Percentiles rank a stretch among this genome's conserved stretches.
Conservation (phyloP, 2,888 invertebrate genomes). For the Endotricha flammealis region DNA sequence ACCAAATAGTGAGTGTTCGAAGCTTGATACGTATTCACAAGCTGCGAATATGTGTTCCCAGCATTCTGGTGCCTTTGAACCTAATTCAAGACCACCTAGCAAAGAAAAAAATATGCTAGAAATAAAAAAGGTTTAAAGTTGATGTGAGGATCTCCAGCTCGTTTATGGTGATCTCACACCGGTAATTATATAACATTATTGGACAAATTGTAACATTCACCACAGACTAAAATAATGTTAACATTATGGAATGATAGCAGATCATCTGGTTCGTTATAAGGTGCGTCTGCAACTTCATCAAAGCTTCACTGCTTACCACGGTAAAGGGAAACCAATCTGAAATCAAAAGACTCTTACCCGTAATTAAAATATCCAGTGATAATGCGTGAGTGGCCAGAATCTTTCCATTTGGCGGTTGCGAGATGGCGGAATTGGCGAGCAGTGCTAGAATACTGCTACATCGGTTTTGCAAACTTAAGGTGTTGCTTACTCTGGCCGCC, state of each 20-base stretch:
- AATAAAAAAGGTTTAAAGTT: no score
- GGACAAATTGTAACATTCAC: background rate
- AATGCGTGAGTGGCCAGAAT: constrained; percentile 93
- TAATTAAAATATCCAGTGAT: constrained; percentile 93
- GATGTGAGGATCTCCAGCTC: no score
- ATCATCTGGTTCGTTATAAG: no score
- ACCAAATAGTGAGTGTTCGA: constrained; percentile 94
- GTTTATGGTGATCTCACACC: no score
- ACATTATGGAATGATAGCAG: no score
- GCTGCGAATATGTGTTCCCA: constrained; percentile 98
- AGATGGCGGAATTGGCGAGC: constrained; percentile 93
- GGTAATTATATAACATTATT: no score
- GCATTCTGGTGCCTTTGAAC: constrained; percentile 94
- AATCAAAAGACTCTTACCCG: no score
- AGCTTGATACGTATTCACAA: constrained; percentile 93
- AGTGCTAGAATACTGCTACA: constrained; percentile 94
- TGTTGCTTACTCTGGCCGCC: constrained; percentile 94
- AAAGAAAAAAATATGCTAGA: no score
- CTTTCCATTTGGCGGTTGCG: constrained; percentile 85
- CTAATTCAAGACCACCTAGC: constrained; percentile 89
- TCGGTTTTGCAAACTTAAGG: constrained; percentile 90
- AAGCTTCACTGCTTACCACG: no score
- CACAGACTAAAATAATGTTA: no score
- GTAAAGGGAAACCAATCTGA: no score
- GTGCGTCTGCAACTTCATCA: no score